Evolutionary conservation across 2,113 vertebrate genomes (phyloP).

Genomic region (Prionailurus bengalensis): DNA sequence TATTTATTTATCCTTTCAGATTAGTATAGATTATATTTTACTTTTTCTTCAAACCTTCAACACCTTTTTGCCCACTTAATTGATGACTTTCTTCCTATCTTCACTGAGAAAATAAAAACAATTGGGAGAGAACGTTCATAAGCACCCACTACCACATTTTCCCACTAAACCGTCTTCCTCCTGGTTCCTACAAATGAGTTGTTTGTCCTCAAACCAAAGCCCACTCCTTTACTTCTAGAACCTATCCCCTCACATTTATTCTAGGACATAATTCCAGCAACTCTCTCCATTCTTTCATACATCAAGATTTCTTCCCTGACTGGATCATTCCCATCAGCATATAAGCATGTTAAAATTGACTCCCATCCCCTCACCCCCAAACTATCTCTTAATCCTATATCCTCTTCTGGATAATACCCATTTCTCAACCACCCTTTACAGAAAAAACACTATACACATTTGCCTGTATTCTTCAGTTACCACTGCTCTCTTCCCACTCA

Average conservation of each 20-base stretch:
- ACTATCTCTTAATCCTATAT: neutral
- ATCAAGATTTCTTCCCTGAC: neutral
- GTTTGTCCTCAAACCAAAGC: neutral
- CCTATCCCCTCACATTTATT: neutral
- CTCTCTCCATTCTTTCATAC: neutral
- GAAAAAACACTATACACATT: neutral
- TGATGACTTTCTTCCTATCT: neutral
- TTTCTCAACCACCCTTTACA: neutral
- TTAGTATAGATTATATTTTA: neutral
- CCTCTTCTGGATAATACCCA: neutral
- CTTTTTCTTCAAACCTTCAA: neutral
- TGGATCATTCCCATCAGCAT: neutral
- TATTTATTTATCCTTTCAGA: neutral
- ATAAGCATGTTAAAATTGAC: neutral
- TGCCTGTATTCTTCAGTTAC: neutral
- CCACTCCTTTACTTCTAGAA: neutral
- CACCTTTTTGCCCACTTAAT: neutral
- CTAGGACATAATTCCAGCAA: neutral
- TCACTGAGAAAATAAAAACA: constrained; percentile 12
- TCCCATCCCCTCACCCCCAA: neutral
- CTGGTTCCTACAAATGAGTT: neutral
- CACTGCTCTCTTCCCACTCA: neutral
- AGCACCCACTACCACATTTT: neutral
- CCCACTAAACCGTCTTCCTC: neutral
- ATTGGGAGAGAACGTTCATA: neutral